These are phyloP conservation scores for Synanceia verrucosa DNA, from an alignment of 2,797 vertebrate genomes.

Conservation along the genomic window DNA sequence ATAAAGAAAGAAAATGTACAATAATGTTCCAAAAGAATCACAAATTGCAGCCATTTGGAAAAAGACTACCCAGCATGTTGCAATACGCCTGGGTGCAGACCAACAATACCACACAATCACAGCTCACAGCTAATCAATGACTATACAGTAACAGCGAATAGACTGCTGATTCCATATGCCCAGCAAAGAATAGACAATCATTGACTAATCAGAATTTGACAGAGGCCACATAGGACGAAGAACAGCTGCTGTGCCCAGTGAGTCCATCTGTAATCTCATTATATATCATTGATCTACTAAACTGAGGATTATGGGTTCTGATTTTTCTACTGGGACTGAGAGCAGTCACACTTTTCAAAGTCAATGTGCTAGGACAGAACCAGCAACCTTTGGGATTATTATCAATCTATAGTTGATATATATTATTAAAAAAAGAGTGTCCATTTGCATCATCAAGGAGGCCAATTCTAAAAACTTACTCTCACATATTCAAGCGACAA, in stretches of 20 bases:
- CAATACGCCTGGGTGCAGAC: constrained; percentile 49
- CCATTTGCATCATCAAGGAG: neutral
- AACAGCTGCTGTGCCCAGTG: constrained; percentile 67
- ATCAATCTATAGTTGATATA: constrained; percentile 11
- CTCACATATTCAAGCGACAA: neutral
- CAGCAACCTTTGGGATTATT: neutral
- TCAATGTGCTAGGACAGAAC: neutral
- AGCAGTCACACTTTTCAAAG: constrained; percentile 28
- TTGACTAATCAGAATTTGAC: constrained; percentile 77
- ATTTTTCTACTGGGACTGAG: constrained; percentile 44
- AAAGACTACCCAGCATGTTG: constrained; percentile 57
- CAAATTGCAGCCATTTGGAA: constrained; percentile 68
- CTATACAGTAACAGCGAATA: constrained; percentile 77
- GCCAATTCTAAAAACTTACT: neutral
- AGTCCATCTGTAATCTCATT: constrained; percentile 70
- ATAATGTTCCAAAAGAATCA: constrained; percentile 57
- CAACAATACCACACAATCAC: constrained; percentile 76
- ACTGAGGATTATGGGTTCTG: constrained; percentile 61
- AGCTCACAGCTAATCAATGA: constrained; percentile 77
- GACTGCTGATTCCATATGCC: constrained; percentile 78
- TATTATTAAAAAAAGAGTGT: neutral
- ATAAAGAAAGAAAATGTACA: constrained; percentile 44
- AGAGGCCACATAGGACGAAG: constrained; percentile 64
- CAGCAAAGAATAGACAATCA: constrained; percentile 78
- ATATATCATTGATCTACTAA: constrained; percentile 73